These are phyloP conservation scores for Campopleginae sp. DNA, from an alignment of 2,888 invertebrate species.

Conservation along the genomic window DNA sequence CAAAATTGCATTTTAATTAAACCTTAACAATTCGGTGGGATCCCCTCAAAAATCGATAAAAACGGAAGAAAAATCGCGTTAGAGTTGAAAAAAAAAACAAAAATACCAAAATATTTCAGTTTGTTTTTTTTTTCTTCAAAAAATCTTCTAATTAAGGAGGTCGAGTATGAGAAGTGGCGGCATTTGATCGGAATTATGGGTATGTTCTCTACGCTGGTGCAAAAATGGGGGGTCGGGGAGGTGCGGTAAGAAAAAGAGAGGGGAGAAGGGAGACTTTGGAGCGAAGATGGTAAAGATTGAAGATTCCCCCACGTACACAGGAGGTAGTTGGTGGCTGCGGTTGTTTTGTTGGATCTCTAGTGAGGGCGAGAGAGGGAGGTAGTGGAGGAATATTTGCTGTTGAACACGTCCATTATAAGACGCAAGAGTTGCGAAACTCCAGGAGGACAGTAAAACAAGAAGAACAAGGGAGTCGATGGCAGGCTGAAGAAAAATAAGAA, in stretches of 20 bases:
- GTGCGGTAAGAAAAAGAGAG: background rate
- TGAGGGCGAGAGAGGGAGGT: conserved; percentile 11
- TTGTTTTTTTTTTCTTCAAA: background rate
- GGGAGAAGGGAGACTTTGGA: conserved; percentile 63
- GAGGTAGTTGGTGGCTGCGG: background rate
- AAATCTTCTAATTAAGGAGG: background rate
- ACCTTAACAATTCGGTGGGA: background rate
- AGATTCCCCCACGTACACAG: conserved; percentile 75
- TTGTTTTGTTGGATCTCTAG: conserved; percentile 2
- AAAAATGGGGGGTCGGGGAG: background rate
- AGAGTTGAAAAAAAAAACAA: background rate
- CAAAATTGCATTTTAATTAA: no score
- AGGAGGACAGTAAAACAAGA: conserved; percentile 13
- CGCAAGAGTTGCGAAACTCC: conserved; percentile 40
- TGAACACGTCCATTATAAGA: conserved; percentile 48
- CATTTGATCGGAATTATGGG: background rate
- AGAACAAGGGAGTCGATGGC: conserved; percentile 3
- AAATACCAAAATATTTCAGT: background rate
- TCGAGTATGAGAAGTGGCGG: background rate
- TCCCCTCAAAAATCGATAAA: background rate
- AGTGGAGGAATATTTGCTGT: conserved; percentile 56
- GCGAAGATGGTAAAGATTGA: conserved; percentile 68
- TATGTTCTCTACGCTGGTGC: background rate
- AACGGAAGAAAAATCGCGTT: background rate
- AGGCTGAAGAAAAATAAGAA: conserved; percentile 12